Evolutionary conservation across 2,888 invertebrate species (phyloP).

Genomic region (Plemyria rubiginata): DNA sequence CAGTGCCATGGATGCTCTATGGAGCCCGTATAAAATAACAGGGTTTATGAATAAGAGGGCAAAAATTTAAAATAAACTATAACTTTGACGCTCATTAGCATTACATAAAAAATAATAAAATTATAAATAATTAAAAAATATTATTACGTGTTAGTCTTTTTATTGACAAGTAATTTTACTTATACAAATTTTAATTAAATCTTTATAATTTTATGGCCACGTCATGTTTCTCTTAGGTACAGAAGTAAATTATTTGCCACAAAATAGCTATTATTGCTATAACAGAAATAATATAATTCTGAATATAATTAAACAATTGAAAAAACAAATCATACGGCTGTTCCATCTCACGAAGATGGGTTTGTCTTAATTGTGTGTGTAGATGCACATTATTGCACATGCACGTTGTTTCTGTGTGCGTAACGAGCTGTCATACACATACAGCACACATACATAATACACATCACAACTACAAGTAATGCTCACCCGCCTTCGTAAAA

Average conservation of each 20-base stretch:
- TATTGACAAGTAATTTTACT: constrained; percentile 39
- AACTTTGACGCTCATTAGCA: constrained; percentile 28
- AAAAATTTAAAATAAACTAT: constrained; percentile 24
- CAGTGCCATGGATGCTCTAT: too few relatives aligned
- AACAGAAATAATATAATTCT: too few relatives aligned
- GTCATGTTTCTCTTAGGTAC: constrained; percentile 53
- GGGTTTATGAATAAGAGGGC: too few relatives aligned
- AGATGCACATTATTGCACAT: too few relatives aligned
- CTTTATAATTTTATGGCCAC: constrained; percentile 58
- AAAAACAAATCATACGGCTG: constrained; percentile 30
- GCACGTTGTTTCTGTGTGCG: too few relatives aligned
- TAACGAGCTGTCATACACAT: too few relatives aligned
- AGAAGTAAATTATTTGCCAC: constrained; percentile 24
- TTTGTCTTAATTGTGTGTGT: too few relatives aligned
- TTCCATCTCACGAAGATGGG: too few relatives aligned
- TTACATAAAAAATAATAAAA: constrained; percentile 14
- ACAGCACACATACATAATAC: too few relatives aligned
- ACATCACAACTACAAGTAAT: too few relatives aligned
- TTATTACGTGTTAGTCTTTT: constrained; percentile 68
- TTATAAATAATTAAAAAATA: constrained; percentile 36
- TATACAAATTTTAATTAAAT: constrained; percentile 34
- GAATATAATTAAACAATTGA: constrained; percentile 30
- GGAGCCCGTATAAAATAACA: too few relatives aligned
- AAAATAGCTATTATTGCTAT: constrained; percentile 33
- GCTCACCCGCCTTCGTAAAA: too few relatives aligned